Evolutionary conservation across 92 coral and sea anemone genomes (phyloP), one percentile per base, ranked within the genome.

Genomic region (Palythoa grandis): DNA sequence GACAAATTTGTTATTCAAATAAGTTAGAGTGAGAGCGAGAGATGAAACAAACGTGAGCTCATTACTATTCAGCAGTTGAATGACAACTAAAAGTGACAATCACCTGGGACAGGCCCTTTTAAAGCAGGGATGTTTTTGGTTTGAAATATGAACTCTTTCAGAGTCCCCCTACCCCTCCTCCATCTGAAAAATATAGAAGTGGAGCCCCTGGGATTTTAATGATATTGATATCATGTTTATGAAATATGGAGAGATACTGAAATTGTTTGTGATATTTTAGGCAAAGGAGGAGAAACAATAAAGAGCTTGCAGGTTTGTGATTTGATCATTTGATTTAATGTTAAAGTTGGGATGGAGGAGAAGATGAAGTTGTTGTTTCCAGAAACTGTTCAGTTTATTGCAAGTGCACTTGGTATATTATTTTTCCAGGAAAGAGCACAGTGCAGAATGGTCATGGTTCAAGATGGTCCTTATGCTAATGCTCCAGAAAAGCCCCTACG

Each of bases 271-370:
- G 7, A 9, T 77, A 9, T 88, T 90, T 16, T 56, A 96, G 99
- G 99, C 16, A 96, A 96, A 86, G 99, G 99, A 47, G 99, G 99
- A 48, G 99, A 96, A 84, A 96, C 99, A 3, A 96, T 96, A 89
- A 96, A 96, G 88, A 90, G 88, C 52, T 76, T 96, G 53, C 99
- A 96, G 98, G 98, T 95, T 63, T 70, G 93, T 86, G 54, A 15
- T 0, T 24, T 23, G 1, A 19, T 63, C 19, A 4, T n/a, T 63
- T 63, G 7, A 22, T 63, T 63, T 43, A 43, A 43, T 5, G 7
- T 43, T 43, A 5, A 8, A 43, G 50, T 43, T 43, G n/a, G 65
- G 65, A 15, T 15, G 65, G 65, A 58, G 17, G 69, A 0, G 8
- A 8, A n/a, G 25, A 63, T 1, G 22, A 19, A n/a, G 10, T 16